These are phyloP conservation scores for Drosophila pandora DNA, from an alignment of 1,140 invertebrate species.

Conservation along the genomic window DNA sequence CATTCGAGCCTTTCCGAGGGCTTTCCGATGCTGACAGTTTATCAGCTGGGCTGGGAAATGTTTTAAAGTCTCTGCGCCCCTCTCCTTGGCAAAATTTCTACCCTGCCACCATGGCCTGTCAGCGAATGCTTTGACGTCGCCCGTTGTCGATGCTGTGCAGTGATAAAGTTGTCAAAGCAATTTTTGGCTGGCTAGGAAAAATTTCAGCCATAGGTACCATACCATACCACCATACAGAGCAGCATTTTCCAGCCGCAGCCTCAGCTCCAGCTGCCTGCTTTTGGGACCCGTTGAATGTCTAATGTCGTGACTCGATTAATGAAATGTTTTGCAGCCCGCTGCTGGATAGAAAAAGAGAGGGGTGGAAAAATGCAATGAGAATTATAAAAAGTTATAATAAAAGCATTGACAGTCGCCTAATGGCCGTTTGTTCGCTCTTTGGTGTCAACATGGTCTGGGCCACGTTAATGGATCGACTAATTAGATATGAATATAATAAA, in stretches of 20 bases:
- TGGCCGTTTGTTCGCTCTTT: slow-evolving; percentile 71
- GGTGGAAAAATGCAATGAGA: slow-evolving; percentile 70
- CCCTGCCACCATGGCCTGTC: slow-evolving; percentile 35
- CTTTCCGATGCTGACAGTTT: slow-evolving; percentile 63
- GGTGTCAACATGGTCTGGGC: slow-evolving; percentile 61
- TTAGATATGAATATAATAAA: slow-evolving; percentile 51
- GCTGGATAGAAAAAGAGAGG: slow-evolving; percentile 23
- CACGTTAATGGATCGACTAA: slow-evolving; percentile 73
- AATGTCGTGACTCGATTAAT: slow-evolving; percentile 82
- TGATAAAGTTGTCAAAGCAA: slow-evolving; percentile 81
- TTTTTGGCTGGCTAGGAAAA: slow-evolving; percentile 75
- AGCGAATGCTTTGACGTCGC: slow-evolving; percentile 45
- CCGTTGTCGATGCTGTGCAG: slow-evolving; percentile 71
- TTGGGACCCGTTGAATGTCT: slow-evolving; percentile 73
- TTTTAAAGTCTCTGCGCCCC: slow-evolving; percentile 18
- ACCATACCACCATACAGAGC: slow-evolving; percentile 4
- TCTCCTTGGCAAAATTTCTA: slow-evolving; percentile 3
- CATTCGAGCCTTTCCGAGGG: slow-evolving; percentile 32
- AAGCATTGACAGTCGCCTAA: slow-evolving; percentile 78
- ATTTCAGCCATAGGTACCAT: slow-evolving; percentile 34
- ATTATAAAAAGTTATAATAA: slow-evolving; percentile 80
- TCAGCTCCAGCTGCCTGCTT: slow-evolving; percentile 37
- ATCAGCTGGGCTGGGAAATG: slow-evolving; percentile 64
- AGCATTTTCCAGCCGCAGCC: neutral
- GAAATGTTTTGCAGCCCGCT: slow-evolving; percentile 66